phyloP scores from a whole-genome alignment of 53 echinoderm and acorn worm species.

The Antedon mediterranea region DNA sequence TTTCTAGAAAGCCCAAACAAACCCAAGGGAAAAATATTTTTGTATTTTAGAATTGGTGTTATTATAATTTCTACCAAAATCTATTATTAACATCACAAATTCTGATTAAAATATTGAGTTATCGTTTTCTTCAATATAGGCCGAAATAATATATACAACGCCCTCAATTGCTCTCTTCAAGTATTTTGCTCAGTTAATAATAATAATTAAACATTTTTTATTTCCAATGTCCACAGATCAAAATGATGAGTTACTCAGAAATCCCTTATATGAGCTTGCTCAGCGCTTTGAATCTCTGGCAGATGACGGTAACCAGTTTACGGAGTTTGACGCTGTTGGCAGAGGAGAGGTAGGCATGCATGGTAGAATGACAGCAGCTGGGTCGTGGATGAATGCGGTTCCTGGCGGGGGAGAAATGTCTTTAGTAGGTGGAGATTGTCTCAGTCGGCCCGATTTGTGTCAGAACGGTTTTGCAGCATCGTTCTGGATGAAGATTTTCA shows the following conservation, averaged over 20 bases:
- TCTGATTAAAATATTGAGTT: no score
- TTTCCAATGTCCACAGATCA: neutral
- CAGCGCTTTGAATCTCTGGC: neutral
- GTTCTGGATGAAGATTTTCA: conserved; percentile 43
- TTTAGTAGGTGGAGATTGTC: conserved; percentile 13
- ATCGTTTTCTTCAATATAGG: no score
- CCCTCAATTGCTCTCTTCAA: no score
- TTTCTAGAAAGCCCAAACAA: no score
- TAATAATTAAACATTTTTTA: no score
- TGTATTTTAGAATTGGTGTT: no score
- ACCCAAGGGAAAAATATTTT: no score
- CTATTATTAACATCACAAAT: no score
- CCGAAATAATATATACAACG: no score
- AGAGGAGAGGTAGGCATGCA: conserved; percentile 10
- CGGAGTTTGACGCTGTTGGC: neutral
- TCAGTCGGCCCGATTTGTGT: conserved; percentile 46
- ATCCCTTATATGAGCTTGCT: neutral
- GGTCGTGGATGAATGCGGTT: neutral
- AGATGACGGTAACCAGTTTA: neutral
- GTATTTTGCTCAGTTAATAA: no score
- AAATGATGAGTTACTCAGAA: neutral
- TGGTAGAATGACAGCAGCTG: conserved; percentile 10
- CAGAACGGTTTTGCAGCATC: conserved; percentile 46
- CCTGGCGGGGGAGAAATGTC: neutral
- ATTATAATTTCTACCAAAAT: no score